Percentiles rank a stretch among this genome's conserved stretches.
Evolutionary conservation across 2,888 invertebrate species (phyloP).

Genomic region (Drosophila atroscutellata): DNA sequence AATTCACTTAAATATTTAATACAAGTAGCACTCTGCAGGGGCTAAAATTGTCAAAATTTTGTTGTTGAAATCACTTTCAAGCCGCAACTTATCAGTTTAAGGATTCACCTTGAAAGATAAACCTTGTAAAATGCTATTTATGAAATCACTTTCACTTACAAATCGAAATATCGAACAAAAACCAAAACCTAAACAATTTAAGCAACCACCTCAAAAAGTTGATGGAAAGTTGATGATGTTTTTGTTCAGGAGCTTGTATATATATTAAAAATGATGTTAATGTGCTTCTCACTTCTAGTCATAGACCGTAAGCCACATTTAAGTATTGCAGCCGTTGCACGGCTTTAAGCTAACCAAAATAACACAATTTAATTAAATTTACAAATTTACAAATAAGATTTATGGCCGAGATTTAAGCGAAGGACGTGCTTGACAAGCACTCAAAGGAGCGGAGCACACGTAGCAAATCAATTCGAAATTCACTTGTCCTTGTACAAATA

Average conservation of each 20-base stretch:
- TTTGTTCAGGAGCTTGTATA: constrained; percentile 41
- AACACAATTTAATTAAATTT: constrained; percentile 32
- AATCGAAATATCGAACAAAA: neutral
- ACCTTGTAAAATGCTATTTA: neutral
- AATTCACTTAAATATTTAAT: too few species aligned
- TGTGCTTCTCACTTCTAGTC: constrained; percentile 59
- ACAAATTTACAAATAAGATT: constrained; percentile 26
- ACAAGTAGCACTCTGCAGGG: too few species aligned
- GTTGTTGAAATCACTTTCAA: neutral
- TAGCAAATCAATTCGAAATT: constrained; percentile 18
- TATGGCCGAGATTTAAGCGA: constrained; percentile 26
- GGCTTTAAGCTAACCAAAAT: constrained; percentile 65
- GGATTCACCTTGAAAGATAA: neutral
- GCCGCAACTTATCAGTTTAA: neutral
- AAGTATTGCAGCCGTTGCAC: constrained; percentile 67
- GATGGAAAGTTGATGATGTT: constrained; percentile 28
- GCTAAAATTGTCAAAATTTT: neutral
- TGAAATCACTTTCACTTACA: neutral
- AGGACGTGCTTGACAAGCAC: constrained; percentile 28
- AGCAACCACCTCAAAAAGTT: neutral
- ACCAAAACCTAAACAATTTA: constrained; percentile 5
- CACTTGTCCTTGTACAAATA: constrained; percentile 29
- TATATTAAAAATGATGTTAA: constrained; percentile 14
- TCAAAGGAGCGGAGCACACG: neutral
- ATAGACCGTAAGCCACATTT: constrained; percentile 37